Evolutionary conservation across 2,797 vertebrate species (phyloP).

Genomic region (Meriones psammophilus): DNA sequence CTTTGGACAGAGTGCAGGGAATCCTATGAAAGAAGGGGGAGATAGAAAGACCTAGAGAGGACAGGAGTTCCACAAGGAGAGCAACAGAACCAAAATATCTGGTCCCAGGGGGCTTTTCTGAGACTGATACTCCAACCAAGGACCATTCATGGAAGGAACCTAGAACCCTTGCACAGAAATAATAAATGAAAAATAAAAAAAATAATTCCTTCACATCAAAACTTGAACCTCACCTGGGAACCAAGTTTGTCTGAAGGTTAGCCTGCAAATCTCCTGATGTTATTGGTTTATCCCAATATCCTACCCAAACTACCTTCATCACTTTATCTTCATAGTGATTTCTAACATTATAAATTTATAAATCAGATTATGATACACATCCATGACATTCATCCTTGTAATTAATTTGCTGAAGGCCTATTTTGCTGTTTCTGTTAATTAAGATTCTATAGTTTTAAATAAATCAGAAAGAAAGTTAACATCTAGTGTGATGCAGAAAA

Average conservation of each 20-base stretch:
- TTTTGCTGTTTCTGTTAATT: conserved; percentile 77
- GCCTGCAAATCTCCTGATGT: conserved; percentile 67
- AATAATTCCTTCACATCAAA: conserved; percentile 79
- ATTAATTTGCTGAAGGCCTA: conserved; percentile 74
- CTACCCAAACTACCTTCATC: conserved; percentile 75
- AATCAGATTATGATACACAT: conserved; percentile 78
- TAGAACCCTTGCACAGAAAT: too few species aligned
- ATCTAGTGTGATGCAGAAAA: neutral
- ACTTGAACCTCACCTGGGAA: conserved; percentile 66
- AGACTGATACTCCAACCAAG: too few species aligned
- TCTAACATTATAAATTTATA: conserved; percentile 80
- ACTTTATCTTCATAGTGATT: conserved; percentile 76
- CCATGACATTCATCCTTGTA: conserved; percentile 66
- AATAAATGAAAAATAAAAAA: too few species aligned
- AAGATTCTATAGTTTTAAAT: conserved; percentile 61
- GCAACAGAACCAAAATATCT: too few species aligned
- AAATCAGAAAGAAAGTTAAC: conserved; percentile 59
- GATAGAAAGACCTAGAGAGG: too few species aligned
- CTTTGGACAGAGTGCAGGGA: too few species aligned
- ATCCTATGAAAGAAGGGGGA: too few species aligned
- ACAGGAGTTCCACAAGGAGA: too few species aligned
- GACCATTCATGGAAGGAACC: too few species aligned
- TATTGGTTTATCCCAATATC: conserved; percentile 45
- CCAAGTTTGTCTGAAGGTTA: conserved; percentile 76
- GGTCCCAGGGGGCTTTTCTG: too few species aligned